Percentiles rank a stretch among this genome's conserved stretches.
These are phyloP conservation scores for Drosophila chauvacae DNA, from an alignment of 1,140 invertebrate genomes.

Conservation along the genomic window DNA sequence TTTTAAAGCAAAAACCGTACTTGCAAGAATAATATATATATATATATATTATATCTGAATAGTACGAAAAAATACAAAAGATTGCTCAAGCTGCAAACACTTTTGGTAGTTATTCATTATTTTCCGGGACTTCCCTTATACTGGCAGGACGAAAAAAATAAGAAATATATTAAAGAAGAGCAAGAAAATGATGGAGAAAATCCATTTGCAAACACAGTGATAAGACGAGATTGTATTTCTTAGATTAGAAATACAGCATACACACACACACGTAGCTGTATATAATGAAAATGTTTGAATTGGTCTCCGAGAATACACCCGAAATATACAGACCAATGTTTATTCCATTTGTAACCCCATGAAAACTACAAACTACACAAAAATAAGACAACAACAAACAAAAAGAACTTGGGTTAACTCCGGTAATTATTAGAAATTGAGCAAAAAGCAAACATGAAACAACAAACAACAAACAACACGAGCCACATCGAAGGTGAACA, in stretches of 20 bases:
- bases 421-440: conserved; percentile 10
- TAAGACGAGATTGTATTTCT: conserved; percentile 17
- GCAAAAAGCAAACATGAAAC: background rate
- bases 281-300: background rate
- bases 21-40: conserved; percentile 3
- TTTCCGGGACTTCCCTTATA: conserved; percentile 20
- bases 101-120: conserved; percentile 26
- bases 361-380: conserved; percentile 1
- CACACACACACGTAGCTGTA: background rate
- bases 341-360: conserved; percentile 12
- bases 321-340: background rate
- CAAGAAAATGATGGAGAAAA: background rate
- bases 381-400: background rate
- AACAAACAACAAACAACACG: background rate
- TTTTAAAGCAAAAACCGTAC: conserved; percentile 5
- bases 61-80: conserved; percentile 12
- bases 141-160: conserved; percentile 1
- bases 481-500: conserved; percentile 33
- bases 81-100: conserved; percentile 37
- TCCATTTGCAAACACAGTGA: conserved; percentile 23
- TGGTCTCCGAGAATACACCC: conserved; percentile 4
- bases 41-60: background rate
- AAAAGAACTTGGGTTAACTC: conserved; percentile 9
- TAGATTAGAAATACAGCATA: background rate
- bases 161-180: background rate